These are phyloP conservation scores for Bombyx mori DNA, from an alignment of 1,140 invertebrate genomes.

Conservation along the genomic window DNA sequence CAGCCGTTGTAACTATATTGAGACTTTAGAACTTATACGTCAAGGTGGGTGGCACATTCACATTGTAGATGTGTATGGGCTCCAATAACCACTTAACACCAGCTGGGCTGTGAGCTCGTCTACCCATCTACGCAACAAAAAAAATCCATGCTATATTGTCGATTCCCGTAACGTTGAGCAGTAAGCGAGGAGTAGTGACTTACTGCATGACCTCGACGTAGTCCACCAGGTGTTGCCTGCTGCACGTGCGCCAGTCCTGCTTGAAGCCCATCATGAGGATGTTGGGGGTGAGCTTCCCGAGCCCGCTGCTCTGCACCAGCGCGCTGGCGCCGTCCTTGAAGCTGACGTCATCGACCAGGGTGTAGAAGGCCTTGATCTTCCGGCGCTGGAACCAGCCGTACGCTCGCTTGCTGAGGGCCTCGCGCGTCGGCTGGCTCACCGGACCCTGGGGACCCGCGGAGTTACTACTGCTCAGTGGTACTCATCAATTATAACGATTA, in stretches of 20 bases:
- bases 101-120: too few species aligned
- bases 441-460: conserved; percentile 49
- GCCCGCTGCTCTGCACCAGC: conserved; percentile 78
- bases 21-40: too few species aligned
- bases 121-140: too few species aligned
- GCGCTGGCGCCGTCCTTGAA: conserved; percentile 83
- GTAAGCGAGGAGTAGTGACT: conserved; percentile 54
- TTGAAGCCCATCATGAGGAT: conserved; percentile 94
- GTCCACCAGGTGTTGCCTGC: conserved; percentile 79
- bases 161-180: too few species aligned
- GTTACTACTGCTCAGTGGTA: too few species aligned
- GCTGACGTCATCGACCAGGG: conserved; percentile 82
- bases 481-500: too few species aligned
- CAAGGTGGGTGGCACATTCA: too few species aligned
- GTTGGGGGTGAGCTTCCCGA: conserved; percentile 92
- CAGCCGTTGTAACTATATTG: too few species aligned
- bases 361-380: conserved; percentile 94
- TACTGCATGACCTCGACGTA: conserved; percentile 96
- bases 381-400: conserved; percentile 87
- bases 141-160: too few species aligned
- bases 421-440: conserved; percentile 72
- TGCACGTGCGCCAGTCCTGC: conserved; percentile 87
- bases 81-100: too few species aligned
- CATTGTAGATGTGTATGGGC: too few species aligned
- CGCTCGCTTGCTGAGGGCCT: conserved; percentile 70